Conservation (phyloP, 1,140 invertebrate species). For the Sycophila sp. region DNA sequence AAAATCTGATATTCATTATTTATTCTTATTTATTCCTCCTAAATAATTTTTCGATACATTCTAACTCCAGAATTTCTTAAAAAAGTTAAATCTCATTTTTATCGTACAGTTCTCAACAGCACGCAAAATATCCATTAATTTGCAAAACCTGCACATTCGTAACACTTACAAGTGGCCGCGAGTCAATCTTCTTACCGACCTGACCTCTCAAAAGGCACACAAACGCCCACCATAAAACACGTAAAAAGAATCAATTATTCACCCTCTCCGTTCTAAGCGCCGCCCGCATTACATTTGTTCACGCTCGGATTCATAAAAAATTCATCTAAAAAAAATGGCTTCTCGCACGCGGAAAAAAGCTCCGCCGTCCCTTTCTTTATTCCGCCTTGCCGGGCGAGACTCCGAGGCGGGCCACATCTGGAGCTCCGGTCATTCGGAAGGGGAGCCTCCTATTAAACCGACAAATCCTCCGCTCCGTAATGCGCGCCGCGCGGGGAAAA, state of each 20-base stretch:
- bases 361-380: neutral
- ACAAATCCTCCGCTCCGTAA: neutral
- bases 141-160: no score
- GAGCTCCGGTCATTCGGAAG: neutral
- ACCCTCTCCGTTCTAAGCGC: neutral
- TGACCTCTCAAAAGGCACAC: no score
- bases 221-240: no score
- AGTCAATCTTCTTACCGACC: no score
- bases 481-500: neutral
- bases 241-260: slow-evolving; percentile 23
- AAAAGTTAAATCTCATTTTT: no score
- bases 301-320: slow-evolving; percentile 25
- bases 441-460: neutral
- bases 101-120: no score
- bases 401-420: slow-evolving; percentile 30
- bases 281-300: slow-evolving; percentile 2
- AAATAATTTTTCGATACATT: no score
- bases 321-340: slow-evolving; percentile 34
- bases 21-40: no score
- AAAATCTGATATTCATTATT: no score
- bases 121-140: no score
- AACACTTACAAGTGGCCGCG: no score
- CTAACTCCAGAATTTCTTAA: no score
- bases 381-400: neutral
- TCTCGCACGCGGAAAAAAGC: neutral